Conservation (phyloP, 1,140 invertebrate genomes). For the Papilio machaon region DNA sequence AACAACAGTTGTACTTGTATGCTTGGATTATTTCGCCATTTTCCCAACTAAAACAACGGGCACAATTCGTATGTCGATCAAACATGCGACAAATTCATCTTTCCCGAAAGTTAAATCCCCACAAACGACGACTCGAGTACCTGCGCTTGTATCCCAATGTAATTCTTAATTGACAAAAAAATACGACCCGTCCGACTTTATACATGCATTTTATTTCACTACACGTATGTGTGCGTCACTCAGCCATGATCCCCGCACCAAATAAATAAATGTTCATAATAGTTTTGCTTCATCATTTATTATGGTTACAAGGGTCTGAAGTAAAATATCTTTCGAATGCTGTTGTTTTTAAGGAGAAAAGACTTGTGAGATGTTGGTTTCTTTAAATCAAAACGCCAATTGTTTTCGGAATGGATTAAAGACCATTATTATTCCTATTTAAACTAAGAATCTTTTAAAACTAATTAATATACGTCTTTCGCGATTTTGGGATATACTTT, state of each 20-base stretch:
- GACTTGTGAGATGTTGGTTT: background rate
- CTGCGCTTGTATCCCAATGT: constrained; percentile 62
- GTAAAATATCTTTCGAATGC: background rate
- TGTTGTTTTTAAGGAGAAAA: background rate
- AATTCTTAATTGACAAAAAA: constrained; percentile 80
- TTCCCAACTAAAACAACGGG: background rate
- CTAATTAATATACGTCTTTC: too few relatives aligned
- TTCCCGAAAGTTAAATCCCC: background rate
- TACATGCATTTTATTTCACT: constrained; percentile 77
- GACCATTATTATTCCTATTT: too few relatives aligned
- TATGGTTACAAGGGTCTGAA: background rate
- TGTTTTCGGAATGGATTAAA: background rate
- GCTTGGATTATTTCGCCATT: too few relatives aligned
- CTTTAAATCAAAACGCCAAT: background rate
- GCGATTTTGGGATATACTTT: too few relatives aligned
- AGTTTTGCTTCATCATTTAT: constrained; percentile 18
- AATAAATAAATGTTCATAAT: constrained; percentile 19
- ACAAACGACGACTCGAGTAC: constrained; percentile 55
- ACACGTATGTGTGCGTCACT: constrained; percentile 57
- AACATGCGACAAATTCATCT: background rate
- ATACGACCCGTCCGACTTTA: constrained; percentile 66
- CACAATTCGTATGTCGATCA: background rate
- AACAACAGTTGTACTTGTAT: too few relatives aligned
- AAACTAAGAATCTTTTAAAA: too few relatives aligned
- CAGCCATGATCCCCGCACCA: background rate